Conservation (phyloP, 2,113 vertebrate species). For the Macroglossus sobrinus region DNA sequence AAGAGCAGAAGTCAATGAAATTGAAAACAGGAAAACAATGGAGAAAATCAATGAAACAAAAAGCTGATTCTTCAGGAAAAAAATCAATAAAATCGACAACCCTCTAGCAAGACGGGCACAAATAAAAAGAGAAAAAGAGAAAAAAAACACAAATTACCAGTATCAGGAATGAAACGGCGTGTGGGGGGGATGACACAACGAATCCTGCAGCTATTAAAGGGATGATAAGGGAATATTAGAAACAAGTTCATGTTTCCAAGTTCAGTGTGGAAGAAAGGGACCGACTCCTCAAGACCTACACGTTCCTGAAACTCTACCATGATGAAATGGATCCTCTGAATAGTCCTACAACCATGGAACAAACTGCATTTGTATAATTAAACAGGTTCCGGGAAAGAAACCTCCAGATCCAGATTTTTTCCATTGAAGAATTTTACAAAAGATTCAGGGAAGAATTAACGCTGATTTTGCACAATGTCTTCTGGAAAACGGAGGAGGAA, state of each 20-base stretch:
- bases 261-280: not conserved
- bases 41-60: slow-evolving; percentile 28
- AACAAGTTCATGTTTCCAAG: not conserved
- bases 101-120: slow-evolving; percentile 11
- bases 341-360: not conserved
- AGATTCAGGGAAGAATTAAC: not conserved
- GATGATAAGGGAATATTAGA: not conserved
- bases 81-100: slow-evolving; percentile 29
- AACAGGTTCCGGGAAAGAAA: not conserved
- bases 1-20: slow-evolving; percentile 19
- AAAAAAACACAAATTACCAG: not conserved
- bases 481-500: not conserved
- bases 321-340: slow-evolving; percentile 32
- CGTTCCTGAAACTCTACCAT: not conserved
- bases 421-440: not conserved
- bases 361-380: not conserved
- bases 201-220: not conserved
- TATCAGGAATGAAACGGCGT: not conserved
- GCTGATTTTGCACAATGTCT: not conserved
- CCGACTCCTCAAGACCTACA: not conserved
- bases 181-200: not conserved
- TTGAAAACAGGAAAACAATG: slow-evolving; percentile 21
- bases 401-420: not conserved
- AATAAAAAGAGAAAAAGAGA: not conserved
- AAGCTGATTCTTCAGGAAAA: slow-evolving; percentile 3